These are phyloP conservation scores for Lamproptera curius DNA, from an alignment of 2,888 invertebrate genomes.

Conservation along the genomic window DNA sequence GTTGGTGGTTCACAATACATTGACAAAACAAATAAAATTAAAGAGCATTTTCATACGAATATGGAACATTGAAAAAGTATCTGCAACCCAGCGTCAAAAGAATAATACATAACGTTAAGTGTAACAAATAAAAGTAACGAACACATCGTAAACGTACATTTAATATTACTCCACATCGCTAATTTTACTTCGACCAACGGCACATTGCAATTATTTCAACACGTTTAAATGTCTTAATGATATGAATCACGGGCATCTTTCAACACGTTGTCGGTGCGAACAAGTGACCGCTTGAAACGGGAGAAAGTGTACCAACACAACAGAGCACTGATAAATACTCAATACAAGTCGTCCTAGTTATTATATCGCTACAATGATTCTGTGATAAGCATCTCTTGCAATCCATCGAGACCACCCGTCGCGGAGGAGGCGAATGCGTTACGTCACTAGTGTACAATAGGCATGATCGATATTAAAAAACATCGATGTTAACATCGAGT, in stretches of 20 bases:
- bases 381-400: constrained; percentile 9
- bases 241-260: neutral
- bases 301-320: constrained; percentile 15
- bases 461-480: no score
- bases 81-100: no score
- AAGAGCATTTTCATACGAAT: no score
- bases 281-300: neutral
- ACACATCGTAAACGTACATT: neutral
- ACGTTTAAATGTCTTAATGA: neutral
- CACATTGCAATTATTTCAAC: neutral
- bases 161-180: neutral
- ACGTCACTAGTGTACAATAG: no score
- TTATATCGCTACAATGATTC: constrained; percentile 7
- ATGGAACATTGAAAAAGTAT: no score
- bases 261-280: constrained; percentile 4
- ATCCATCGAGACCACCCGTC: constrained; percentile 12
- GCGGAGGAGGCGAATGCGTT: constrained; percentile 12
- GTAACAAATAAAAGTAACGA: no score
- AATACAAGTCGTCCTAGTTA: constrained; percentile 15
- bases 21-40: no score
- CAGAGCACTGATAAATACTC: no score
- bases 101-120: no score
- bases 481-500: no score
- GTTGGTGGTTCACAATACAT: no score
- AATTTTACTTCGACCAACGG: neutral